Evolutionary conservation across 2,797 vertebrate species (phyloP).

Genomic region (Silurus aristotelis): DNA sequence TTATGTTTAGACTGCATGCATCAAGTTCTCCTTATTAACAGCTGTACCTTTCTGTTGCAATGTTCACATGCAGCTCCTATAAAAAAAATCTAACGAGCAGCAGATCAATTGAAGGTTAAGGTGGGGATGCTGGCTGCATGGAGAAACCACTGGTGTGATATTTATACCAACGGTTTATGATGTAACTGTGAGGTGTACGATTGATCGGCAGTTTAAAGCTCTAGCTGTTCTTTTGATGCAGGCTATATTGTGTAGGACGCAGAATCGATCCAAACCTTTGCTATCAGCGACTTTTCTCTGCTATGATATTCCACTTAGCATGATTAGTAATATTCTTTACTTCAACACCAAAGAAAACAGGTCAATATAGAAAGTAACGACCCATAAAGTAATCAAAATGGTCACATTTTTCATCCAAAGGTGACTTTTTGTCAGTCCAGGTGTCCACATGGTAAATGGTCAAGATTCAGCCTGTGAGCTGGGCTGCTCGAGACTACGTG

Average conservation of each 20-base stretch:
- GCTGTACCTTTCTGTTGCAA: not conserved
- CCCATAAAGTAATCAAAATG: slow-evolving; percentile 37
- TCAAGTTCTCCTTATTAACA: not conserved
- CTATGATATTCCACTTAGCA: slow-evolving; percentile 12
- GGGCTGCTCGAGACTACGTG: slow-evolving; percentile 29
- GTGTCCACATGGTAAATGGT: slow-evolving; percentile 36
- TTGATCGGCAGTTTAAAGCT: slow-evolving; percentile 9
- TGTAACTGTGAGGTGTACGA: not conserved
- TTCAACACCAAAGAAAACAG: slow-evolving; percentile 16
- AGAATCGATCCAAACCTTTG: slow-evolving; percentile 19
- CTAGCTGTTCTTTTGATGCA: not conserved
- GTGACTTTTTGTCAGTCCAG: slow-evolving; percentile 24
- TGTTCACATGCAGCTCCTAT: not conserved
- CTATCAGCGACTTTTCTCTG: not conserved
- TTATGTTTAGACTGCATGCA: not conserved
- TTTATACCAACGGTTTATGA: not conserved
- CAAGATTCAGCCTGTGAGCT: not conserved
- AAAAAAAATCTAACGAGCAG: not conserved
- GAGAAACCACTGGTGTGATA: slow-evolving; percentile 15
- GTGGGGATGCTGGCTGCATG: not conserved
- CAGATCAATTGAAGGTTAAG: slow-evolving; percentile 3
- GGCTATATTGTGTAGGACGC: not conserved
- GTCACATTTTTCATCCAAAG: slow-evolving; percentile 43
- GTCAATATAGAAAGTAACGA: slow-evolving; percentile 31
- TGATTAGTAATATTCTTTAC: slow-evolving; percentile 23